These are phyloP conservation scores for Alligator mississippiensis DNA, from an alignment of 2,113 vertebrate species.

Conservation along the genomic window DNA sequence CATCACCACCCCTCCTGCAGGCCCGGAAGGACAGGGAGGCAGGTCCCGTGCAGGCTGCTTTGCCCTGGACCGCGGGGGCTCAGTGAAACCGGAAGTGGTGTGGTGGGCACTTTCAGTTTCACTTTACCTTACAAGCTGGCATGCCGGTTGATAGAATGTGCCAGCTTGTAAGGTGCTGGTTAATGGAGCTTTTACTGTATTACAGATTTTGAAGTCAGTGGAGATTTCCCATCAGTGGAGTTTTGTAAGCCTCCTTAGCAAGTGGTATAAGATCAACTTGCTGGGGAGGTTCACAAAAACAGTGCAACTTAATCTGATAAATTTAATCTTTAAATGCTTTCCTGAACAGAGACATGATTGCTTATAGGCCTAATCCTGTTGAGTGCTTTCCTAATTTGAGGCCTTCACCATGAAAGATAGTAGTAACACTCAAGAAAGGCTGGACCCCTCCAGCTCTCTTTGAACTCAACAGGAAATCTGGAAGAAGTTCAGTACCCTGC, in stretches of 20 bases:
- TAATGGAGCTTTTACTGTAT: no score
- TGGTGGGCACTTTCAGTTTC: no score
- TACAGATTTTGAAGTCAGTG: background rate
- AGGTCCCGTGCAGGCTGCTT: no score
- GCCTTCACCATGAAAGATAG: background rate
- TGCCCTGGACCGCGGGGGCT: no score
- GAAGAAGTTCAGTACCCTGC: background rate
- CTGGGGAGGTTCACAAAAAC: background rate
- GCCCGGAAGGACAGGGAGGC: no score
- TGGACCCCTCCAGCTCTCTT: background rate
- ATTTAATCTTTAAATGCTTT: background rate
- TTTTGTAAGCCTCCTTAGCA: no score
- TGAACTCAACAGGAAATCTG: background rate
- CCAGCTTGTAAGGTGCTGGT: no score
- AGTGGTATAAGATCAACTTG: background rate
- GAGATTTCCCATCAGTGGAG: background rate
- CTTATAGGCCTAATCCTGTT: background rate
- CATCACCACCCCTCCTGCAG: no score
- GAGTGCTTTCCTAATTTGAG: background rate
- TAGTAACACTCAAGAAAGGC: background rate
- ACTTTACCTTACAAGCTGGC: no score
- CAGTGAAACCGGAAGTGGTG: no score
- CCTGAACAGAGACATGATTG: background rate
- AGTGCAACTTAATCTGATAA: background rate
- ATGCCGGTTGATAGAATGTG: no score